phyloP scores from a whole-genome alignment of 53 echinoderm and acorn worm genomes.

The Holothuria scabra region DNA sequence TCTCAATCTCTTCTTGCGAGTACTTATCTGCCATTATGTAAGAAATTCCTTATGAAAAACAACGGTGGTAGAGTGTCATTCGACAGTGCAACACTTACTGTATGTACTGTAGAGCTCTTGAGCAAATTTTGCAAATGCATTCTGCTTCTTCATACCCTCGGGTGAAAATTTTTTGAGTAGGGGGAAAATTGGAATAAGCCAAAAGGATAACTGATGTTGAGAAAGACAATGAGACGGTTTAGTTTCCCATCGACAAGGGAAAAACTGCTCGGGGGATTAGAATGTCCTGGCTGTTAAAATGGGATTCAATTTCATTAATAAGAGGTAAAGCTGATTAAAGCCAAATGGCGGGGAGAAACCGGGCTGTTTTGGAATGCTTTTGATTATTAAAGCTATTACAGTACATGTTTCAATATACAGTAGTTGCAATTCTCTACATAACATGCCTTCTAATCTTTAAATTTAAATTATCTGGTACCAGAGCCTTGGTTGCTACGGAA shows the following conservation, averaged over 20 bases:
- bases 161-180: neutral
- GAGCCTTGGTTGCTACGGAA: too few species aligned
- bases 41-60: neutral
- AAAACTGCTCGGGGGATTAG: neutral
- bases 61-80: neutral
- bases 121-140: neutral
- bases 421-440: too few species aligned
- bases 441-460: too few species aligned
- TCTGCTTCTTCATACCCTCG: neutral
- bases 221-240: too few species aligned
- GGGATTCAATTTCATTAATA: conserved; percentile 28
- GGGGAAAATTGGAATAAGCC: too few species aligned
- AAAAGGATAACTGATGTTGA: too few species aligned
- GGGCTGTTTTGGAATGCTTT: too few species aligned
- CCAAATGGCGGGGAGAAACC: conserved; percentile 10
- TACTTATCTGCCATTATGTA: too few species aligned
- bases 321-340: conserved; percentile 17
- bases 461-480: too few species aligned
- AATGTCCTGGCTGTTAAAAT: neutral
- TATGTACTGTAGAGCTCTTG: neutral
- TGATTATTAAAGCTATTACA: neutral
- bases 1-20: neutral
- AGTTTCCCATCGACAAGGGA: neutral
- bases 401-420: neutral
- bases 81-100: neutral